Conservation (phyloP, 2,888 invertebrate species). For the Scaptomyza caliginosa region DNA sequence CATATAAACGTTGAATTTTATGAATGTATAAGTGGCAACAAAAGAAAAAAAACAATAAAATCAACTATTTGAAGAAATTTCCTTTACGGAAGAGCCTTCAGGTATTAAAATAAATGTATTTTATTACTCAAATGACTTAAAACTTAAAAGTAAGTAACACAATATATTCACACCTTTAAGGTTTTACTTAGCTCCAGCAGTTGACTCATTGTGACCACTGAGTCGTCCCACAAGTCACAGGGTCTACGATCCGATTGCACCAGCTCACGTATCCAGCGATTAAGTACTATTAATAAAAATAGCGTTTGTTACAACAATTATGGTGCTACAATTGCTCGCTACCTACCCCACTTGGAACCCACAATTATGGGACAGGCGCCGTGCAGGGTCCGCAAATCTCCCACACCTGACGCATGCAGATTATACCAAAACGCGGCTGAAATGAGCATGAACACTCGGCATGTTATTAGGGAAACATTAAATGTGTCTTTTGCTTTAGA, state of each 20-base stretch:
- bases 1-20: conserved; percentile 66
- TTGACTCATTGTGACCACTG: neutral
- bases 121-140: conserved; percentile 1
- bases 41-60: conserved; percentile 51
- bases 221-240: conserved; percentile 83
- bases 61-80: conserved; percentile 55
- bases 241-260: conserved; percentile 91
- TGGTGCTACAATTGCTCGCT: neutral
- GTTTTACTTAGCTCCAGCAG: neutral
- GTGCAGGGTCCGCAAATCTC: conserved; percentile 94
- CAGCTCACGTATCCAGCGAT: conserved; percentile 95
- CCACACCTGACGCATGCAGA: conserved; percentile 94
- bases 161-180: neutral
- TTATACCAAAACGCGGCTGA: conserved; percentile 96
- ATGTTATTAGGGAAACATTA: neutral
- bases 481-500: neutral
- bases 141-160: neutral
- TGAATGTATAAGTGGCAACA: conserved; percentile 49
- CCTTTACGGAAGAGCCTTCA: conserved; percentile 44
- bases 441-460: neutral
- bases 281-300: conserved; percentile 86
- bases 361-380: conserved; percentile 98
- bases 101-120: conserved; percentile 28
- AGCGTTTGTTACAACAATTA: neutral
- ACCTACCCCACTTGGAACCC: conserved; percentile 97